phyloP scores from a whole-genome alignment of 2,113 vertebrate genomes.

The Notothenia rossii region DNA sequence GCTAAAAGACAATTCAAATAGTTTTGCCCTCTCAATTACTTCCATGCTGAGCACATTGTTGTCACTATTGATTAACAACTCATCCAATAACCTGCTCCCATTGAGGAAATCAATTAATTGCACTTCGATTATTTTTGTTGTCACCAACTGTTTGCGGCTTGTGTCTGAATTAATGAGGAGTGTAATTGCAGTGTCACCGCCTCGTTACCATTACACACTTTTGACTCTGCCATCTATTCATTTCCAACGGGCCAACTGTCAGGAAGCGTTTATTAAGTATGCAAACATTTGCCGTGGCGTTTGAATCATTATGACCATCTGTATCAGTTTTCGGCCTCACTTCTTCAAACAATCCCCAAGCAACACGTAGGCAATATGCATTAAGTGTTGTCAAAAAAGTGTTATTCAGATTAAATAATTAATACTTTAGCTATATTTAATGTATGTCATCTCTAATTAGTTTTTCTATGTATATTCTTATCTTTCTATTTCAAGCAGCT shows the following conservation, averaged over 20 bases:
- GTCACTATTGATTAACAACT: slow-evolving; percentile 63
- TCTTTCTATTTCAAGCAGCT: background rate
- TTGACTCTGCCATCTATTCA: slow-evolving; percentile 56
- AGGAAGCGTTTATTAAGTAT: slow-evolving; percentile 59
- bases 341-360: background rate
- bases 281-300: slow-evolving; percentile 45
- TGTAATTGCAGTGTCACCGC: slow-evolving; percentile 62
- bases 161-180: slow-evolving; percentile 70
- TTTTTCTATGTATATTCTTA: no score
- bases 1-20: slow-evolving; percentile 33
- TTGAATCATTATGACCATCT: slow-evolving; percentile 63
- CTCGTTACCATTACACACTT: slow-evolving; percentile 58
- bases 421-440: background rate
- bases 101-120: slow-evolving; percentile 61
- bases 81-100: slow-evolving; percentile 21
- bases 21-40: slow-evolving; percentile 57
- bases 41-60: slow-evolving; percentile 60
- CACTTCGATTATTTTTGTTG: slow-evolving; percentile 50
- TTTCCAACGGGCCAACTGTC: slow-evolving; percentile 63
- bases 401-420: background rate
- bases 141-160: slow-evolving; percentile 64
- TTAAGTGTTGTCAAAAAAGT: background rate
- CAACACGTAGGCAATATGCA: background rate
- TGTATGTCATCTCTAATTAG: background rate
- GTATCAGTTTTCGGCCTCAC: slow-evolving; percentile 37